These are phyloP conservation scores for Schizothorax lantsangensis DNA, from an alignment of 2,797 vertebrate genomes.

Conservation along the genomic window DNA sequence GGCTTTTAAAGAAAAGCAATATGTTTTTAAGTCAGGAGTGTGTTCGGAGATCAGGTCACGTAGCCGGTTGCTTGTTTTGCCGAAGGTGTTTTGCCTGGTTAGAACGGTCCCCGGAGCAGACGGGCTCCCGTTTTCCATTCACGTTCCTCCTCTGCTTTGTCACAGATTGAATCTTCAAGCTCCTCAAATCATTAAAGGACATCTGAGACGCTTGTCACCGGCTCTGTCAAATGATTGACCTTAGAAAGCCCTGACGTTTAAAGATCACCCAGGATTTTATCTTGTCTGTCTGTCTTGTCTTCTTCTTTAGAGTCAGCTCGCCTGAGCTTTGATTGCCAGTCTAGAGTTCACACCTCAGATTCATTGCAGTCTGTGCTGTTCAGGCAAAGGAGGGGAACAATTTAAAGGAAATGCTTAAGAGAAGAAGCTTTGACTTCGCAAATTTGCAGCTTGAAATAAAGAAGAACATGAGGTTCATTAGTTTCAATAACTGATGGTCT, in stretches of 20 bases:
- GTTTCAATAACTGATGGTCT: slow-evolving; percentile 13
- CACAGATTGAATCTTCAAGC: slow-evolving; percentile 72
- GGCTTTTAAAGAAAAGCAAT: slow-evolving; percentile 21
- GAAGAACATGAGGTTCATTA: slow-evolving; percentile 28
- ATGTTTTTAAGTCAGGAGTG: slow-evolving; percentile 8
- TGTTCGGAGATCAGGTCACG: slow-evolving; percentile 7
- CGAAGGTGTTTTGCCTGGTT: not conserved
- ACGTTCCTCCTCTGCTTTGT: slow-evolving; percentile 64
- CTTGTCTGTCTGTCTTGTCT: slow-evolving; percentile 37
- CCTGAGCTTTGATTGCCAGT: slow-evolving; percentile 30
- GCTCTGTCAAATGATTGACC: slow-evolving; percentile 67
- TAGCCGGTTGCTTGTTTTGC: not conserved
- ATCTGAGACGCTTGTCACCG: slow-evolving; percentile 71
- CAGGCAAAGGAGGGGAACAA: not conserved
- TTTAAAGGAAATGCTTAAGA: slow-evolving; percentile 10
- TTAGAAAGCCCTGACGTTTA: slow-evolving; percentile 61
- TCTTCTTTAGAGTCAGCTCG: slow-evolving; percentile 34
- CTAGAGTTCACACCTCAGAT: slow-evolving; percentile 31
- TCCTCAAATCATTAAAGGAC: slow-evolving; percentile 71
- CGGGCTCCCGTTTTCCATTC: slow-evolving; percentile 63
- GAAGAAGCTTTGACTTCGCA: not conserved
- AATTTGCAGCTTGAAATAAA: slow-evolving; percentile 22
- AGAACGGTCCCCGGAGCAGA: slow-evolving; percentile 49
- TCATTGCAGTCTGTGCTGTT: slow-evolving; percentile 11
- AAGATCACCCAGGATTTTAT: slow-evolving; percentile 65